Evolutionary conservation across 2,888 invertebrate species (phyloP).

Genomic region (Mythimna vitellina): DNA sequence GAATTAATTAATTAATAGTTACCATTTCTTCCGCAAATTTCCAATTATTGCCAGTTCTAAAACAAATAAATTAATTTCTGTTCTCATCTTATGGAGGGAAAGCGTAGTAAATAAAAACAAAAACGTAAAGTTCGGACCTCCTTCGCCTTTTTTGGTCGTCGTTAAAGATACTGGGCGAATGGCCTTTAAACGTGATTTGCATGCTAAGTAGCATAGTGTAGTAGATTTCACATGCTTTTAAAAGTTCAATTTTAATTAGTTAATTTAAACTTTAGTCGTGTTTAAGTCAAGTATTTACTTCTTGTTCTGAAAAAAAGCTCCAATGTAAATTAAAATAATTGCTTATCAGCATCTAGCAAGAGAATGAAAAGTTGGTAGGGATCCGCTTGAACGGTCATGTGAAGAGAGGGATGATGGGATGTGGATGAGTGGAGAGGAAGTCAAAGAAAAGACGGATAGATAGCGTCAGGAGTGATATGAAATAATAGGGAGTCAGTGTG

Average conservation of each 20-base stretch:
- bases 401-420: too few relatives aligned
- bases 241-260: slow-evolving; percentile 38
- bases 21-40: background rate
- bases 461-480: too few relatives aligned
- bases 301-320: background rate
- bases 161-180: slow-evolving; percentile 25
- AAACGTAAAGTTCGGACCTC: slow-evolving; percentile 16
- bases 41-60: slow-evolving; percentile 11
- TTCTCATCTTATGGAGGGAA: background rate
- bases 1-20: background rate
- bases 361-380: too few relatives aligned
- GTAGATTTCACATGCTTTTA: slow-evolving; percentile 27
- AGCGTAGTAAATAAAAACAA: slow-evolving; percentile 15
- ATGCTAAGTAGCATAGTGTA: slow-evolving; percentile 34
- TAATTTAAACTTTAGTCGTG: slow-evolving; percentile 27
- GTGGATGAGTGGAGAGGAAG: too few relatives aligned
- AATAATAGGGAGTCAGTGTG: too few relatives aligned
- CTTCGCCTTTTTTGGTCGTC: slow-evolving; percentile 21
- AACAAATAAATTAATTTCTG: slow-evolving; percentile 1
- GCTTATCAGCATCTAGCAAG: background rate
- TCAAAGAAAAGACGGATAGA: too few relatives aligned
- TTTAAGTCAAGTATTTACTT: background rate
- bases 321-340: slow-evolving; percentile 1
- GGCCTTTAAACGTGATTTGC: slow-evolving; percentile 42
- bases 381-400: too few relatives aligned